Percentiles rank a stretch among this genome's conserved stretches.
These are phyloP conservation scores for Heliconius eleuchia DNA, from an alignment of 1,140 invertebrate genomes.

Conservation along the genomic window DNA sequence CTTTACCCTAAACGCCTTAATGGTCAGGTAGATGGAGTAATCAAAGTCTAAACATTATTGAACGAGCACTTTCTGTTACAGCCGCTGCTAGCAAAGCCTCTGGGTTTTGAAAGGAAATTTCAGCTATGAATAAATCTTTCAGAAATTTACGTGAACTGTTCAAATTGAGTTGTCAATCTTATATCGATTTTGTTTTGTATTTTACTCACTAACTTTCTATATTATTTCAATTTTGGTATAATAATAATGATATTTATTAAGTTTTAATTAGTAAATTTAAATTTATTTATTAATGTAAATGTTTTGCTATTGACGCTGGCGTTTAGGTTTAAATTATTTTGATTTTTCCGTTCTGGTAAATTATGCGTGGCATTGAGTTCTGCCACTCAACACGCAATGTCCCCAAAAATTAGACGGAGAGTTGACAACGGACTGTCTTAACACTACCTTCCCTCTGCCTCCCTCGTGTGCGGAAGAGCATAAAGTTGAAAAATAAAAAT, in stretches of 20 bases:
- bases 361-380: too few relatives aligned
- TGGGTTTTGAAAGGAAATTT: conserved; percentile 16
- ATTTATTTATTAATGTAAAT: neutral
- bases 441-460: conserved; percentile 3
- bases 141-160: conserved; percentile 1
- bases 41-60: conserved; percentile 25
- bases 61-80: conserved; percentile 19
- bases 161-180: conserved; percentile 6
- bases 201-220: neutral
- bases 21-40: conserved; percentile 18
- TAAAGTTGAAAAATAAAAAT: neutral
- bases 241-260: too few relatives aligned
- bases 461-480: neutral
- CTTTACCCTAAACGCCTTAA: conserved; percentile 7
- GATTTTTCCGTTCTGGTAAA: too few relatives aligned
- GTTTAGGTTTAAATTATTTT: too few relatives aligned
- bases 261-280: neutral
- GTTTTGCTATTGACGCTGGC: neutral
- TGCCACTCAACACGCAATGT: too few relatives aligned
- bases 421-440: too few relatives aligned
- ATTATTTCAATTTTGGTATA: neutral
- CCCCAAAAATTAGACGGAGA: too few relatives aligned
- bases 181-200: conserved; percentile 1
- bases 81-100: neutral
- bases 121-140: conserved; percentile 2